phyloP scores from a whole-genome alignment of 2,888 invertebrate genomes.

The Marasmarcha lunaedactyla region DNA sequence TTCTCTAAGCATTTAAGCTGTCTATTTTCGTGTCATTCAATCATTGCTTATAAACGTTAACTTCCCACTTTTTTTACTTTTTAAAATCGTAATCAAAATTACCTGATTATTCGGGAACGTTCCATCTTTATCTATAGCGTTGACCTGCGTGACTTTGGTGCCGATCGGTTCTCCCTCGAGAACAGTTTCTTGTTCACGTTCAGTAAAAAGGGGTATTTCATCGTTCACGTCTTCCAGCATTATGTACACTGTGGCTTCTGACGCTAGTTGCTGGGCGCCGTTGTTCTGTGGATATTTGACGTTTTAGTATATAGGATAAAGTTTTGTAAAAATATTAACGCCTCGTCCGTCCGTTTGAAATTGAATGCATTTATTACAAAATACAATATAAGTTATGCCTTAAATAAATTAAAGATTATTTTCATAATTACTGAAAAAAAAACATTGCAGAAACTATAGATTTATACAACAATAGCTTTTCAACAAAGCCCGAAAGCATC shows the following conservation, averaged over 20 bases:
- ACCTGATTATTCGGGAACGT: conserved; percentile 96
- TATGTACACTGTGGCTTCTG: conserved; percentile 93
- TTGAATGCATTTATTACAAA: too few species aligned
- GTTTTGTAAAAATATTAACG: neutral
- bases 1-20: too few species aligned
- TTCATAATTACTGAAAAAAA: too few species aligned
- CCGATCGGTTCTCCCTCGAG: conserved; percentile 95
- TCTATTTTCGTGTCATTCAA: too few species aligned
- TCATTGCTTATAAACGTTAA: too few species aligned
- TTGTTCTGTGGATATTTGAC: conserved; percentile 77
- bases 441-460: too few species aligned
- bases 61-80: too few species aligned
- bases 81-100: conserved; percentile 17
- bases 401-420: too few species aligned
- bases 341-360: neutral
- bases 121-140: conserved; percentile 96
- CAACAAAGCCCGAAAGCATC: too few species aligned
- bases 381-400: too few species aligned
- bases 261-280: conserved; percentile 94
- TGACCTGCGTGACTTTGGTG: conserved; percentile 95
- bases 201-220: conserved; percentile 95
- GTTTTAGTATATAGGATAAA: neutral
- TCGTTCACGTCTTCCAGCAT: conserved; percentile 97
- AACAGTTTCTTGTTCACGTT: conserved; percentile 95
- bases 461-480: too few species aligned